Evolutionary conservation across 1,140 invertebrate genomes (phyloP), one percentile per base, ranked within the genome.

Genomic region (Drosophila mojavensis): DNA sequence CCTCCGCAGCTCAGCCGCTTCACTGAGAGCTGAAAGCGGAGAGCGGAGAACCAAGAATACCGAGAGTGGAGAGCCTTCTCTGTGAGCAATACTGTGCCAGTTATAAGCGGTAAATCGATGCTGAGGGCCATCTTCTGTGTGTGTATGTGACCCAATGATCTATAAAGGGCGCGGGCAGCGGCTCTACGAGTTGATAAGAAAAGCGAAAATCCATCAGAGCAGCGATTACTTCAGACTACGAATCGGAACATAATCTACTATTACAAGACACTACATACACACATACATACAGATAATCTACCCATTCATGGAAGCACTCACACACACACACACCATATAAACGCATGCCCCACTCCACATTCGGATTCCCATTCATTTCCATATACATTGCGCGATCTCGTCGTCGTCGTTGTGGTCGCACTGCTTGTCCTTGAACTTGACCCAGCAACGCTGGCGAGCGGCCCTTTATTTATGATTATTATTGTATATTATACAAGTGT

Each of bases 371-470:
- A 86, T 79, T 79, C 76, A 79, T 75, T 86, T 83, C 69, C 77
- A 88, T 82, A 88, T 79, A 65, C 50, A 28, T 36, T 28, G 67
- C 45, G 24, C 36, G 45, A 36, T 45, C 59, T 69, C 55, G 54
- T 59, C 10, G 67, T 69, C 55, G 65, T 66, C 51, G 59, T 54
- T 59, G 55, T 59, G 11, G 68, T 63, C 53, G 61, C 53, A 67
- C 64, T 51, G 72, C 75, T 82, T 86, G 83, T 86, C 83, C 83
- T 86, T 86, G 83, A 86, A 86, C 83, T 86, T 86, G 83, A 86
- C 83, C 79, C 75, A 86, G 75, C 82, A 60, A 76, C 78, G 63
- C 20, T 54, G 75, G 50, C 77, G 76, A 81, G 77, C 76, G 81
- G 79, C 71, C 72, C 67, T 85, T 83, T 79, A 71, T 83, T 45